Evolutionary conservation across 2,888 invertebrate species (phyloP).

Genomic region (Tinea trinotella): DNA sequence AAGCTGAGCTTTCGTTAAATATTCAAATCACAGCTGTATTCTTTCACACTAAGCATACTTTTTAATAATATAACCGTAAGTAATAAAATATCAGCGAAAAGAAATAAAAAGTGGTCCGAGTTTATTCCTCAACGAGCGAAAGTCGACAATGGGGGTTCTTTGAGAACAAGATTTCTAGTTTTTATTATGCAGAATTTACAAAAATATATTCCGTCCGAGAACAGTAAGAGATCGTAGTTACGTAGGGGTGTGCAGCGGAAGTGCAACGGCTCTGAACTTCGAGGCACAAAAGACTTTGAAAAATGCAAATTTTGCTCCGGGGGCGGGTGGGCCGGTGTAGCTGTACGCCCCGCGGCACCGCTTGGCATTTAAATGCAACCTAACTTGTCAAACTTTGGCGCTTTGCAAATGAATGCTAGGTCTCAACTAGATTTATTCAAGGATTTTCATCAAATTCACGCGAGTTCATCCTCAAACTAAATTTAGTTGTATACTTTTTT

Average conservation of each 20-base stretch:
- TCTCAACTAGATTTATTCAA: slow-evolving; percentile 27
- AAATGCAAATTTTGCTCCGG: slow-evolving; percentile 45
- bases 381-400: slow-evolving; percentile 54
- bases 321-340: slow-evolving; percentile 29
- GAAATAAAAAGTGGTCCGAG: background rate
- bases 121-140: slow-evolving; percentile 1
- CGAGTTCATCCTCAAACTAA: slow-evolving; percentile 4
- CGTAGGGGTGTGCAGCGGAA: slow-evolving; percentile 22
- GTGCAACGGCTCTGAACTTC: slow-evolving; percentile 31
- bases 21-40: background rate
- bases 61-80: background rate
- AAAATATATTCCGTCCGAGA: slow-evolving; percentile 17
- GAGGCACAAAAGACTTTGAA: slow-evolving; percentile 41
- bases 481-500: background rate
- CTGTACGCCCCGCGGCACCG: slow-evolving; percentile 28
- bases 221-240: slow-evolving; percentile 18
- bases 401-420: slow-evolving; percentile 47
- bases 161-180: slow-evolving; percentile 18
- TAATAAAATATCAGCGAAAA: background rate
- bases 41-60: background rate
- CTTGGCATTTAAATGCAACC: slow-evolving; percentile 55
- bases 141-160: slow-evolving; percentile 16
- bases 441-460: slow-evolving; percentile 17
- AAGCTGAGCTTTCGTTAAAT: background rate
- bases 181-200: slow-evolving; percentile 18